A percentile compares a stretch with the other conserved stretches of the same genome.
Evolutionary conservation across 2,888 invertebrate species (phyloP).

Genomic region (Macrophya alboannulata): DNA sequence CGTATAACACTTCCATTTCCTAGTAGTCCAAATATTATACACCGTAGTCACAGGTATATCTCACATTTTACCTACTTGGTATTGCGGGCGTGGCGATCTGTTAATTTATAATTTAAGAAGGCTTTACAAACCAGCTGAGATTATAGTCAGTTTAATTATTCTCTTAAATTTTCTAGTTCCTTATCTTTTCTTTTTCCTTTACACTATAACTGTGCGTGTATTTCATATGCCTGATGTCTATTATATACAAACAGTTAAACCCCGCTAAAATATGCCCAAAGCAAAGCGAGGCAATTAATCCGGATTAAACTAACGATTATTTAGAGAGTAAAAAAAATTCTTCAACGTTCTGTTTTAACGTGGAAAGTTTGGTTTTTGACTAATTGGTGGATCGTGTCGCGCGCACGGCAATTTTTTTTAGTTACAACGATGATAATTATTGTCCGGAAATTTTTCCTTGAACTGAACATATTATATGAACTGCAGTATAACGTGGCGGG

Average conservation of each 20-base stretch:
- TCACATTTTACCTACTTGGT: slow-evolving; percentile 16
- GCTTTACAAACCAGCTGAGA: neutral
- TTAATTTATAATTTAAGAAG: neutral
- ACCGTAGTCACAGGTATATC: too few species aligned
- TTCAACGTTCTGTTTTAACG: neutral
- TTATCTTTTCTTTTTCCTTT: neutral
- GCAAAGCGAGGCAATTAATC: too few species aligned
- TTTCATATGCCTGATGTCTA: slow-evolving; percentile 1
- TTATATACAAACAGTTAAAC: slow-evolving; percentile 6
- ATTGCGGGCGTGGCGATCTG: slow-evolving; percentile 20
- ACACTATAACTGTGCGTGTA: neutral
- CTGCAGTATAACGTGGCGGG: too few species aligned
- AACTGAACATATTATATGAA: neutral
- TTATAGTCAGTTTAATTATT: slow-evolving; percentile 9
- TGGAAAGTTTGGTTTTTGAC: neutral
- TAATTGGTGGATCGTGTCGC: slow-evolving; percentile 6
- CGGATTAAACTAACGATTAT: too few species aligned
- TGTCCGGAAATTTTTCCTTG: neutral
- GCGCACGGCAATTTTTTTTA: neutral
- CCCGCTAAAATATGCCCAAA: neutral
- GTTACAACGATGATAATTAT: neutral
- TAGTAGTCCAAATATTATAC: neutral
- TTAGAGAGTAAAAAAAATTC: neutral
- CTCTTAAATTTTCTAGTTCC: neutral
- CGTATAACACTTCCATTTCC: neutral